Evolutionary conservation across 2,888 invertebrate species (phyloP).

Genomic region (Sialis lutaria): DNA sequence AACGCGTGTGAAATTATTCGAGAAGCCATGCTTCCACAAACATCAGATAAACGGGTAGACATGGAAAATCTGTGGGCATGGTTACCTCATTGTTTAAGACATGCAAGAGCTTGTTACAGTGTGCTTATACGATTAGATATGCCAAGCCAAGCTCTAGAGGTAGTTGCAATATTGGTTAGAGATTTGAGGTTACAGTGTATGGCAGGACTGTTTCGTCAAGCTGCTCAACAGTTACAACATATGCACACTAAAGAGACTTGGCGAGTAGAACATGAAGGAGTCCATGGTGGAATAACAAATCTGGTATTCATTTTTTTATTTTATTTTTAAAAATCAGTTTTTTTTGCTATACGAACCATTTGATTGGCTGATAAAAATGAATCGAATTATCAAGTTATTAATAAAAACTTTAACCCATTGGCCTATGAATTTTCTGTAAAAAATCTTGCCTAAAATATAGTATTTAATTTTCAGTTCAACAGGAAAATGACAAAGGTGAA

Average conservation of each 20-base stretch:
- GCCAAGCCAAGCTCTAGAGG: constrained; percentile 72
- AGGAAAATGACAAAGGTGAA: too few species aligned
- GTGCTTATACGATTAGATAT: constrained; percentile 69
- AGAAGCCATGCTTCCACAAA: constrained; percentile 50
- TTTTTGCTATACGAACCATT: too few species aligned
- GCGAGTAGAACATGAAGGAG: constrained; percentile 68
- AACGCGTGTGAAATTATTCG: constrained; percentile 57
- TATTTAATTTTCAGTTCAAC: too few species aligned
- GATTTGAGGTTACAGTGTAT: constrained; percentile 78
- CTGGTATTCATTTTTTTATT: constrained; percentile 33
- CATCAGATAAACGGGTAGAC: constrained; percentile 32
- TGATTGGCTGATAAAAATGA: too few species aligned
- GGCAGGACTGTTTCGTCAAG: constrained; percentile 67
- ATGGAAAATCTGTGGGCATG: constrained; percentile 41
- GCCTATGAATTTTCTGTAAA: too few species aligned
- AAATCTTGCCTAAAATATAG: too few species aligned
- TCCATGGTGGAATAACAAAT: constrained; percentile 71
- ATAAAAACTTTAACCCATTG: too few species aligned
- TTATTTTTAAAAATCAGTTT: neutral
- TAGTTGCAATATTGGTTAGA: constrained; percentile 69
- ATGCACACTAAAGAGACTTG: constrained; percentile 65
- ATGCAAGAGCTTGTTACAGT: constrained; percentile 64
- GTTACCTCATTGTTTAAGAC: constrained; percentile 65
- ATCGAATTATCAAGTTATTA: too few species aligned
- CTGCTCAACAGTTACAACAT: constrained; percentile 57